Percentiles rank a stretch among this genome's conserved stretches.
These are phyloP conservation scores for Formica exsecta DNA, from an alignment of 1,140 invertebrate genomes.

Conservation along the genomic window DNA sequence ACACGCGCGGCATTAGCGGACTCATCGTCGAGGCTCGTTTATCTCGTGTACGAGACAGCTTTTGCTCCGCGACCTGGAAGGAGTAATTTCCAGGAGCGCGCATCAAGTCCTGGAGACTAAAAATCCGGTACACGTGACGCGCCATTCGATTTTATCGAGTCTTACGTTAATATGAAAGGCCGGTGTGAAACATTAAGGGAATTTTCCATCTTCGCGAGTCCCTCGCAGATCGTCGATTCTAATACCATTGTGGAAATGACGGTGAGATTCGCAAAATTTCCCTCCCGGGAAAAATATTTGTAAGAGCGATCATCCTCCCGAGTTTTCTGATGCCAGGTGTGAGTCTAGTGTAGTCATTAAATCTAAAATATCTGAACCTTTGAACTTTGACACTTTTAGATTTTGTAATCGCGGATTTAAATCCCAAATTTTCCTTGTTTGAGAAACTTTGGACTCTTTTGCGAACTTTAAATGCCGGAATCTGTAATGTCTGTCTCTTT, in stretches of 20 bases:
- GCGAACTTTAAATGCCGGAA: background rate
- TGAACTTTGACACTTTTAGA: background rate
- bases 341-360: background rate
- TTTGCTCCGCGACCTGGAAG: conserved; percentile 51
- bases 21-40: conserved; percentile 57
- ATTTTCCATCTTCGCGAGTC: background rate
- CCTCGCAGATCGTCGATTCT: background rate
- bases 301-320: too few species aligned
- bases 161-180: background rate
- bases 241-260: background rate
- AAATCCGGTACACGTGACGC: conserved; percentile 26
- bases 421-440: background rate
- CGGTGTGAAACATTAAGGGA: background rate
- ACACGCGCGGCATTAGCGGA: conserved; percentile 46
- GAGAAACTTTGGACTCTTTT: background rate
- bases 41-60: conserved; percentile 52
- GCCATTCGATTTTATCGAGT: conserved; percentile 29
- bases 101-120: background rate
- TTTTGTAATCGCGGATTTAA: background rate
- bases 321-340: background rate
- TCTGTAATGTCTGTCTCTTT: background rate
- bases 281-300: background rate
- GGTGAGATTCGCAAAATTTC: background rate
- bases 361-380: background rate
- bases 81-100: conserved; percentile 44